Base-by-base conservation (phyloP, 2,797 vertebrate genomes). In the Thripadectes ignobilis region DNA sequence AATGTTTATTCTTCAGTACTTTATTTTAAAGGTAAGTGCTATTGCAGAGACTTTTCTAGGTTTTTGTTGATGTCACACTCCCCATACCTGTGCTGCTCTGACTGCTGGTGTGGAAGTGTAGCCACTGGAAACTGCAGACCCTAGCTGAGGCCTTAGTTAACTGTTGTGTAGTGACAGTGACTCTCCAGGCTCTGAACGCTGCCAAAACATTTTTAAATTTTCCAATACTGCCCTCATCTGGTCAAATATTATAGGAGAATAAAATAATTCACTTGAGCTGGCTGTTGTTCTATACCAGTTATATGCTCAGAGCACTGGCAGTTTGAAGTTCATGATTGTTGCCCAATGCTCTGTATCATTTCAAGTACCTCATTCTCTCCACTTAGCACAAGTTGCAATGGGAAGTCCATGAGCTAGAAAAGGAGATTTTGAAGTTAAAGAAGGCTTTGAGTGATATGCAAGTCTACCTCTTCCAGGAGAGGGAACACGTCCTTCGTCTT, bases 381-480 rank as follows among this genome's bases (percentile, higher is more conserved):
- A 0, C 9, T 5, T 92, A 99, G 99, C 98, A 99, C 96, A 99
- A 99, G 96, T 80, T 99, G 36, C 99, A 99, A 23, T 98, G 98
- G 98, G 98, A 99, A 72, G 94, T 99, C 26, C 98, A 93, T n/a
- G 98, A 99, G 96, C 97, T 98, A 10, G 99, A 99, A 69, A 98
- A 98, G 78, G 99, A 99, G 97, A 98, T 99, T 39, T 96, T 94
- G 0, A 98, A 99, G 96, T 96, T 99, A 90, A 99, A 99, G 93
- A 99, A 98, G 62, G 99, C 99, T 24, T 96, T 99, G 85, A 99
- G 99, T 68, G 99, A 99, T 83, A 98, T 99, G 99, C 99, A 99
- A 94, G 98, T 99, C 81, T 99, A 97, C 96, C 99, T 99, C 24
- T 99, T 99, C 96, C 99, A 99, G 95, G 99, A 99, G 92, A 98